These are phyloP conservation scores for Sycophaga agraensis DNA, from an alignment of 1,140 invertebrate genomes.

Conservation along the genomic window DNA sequence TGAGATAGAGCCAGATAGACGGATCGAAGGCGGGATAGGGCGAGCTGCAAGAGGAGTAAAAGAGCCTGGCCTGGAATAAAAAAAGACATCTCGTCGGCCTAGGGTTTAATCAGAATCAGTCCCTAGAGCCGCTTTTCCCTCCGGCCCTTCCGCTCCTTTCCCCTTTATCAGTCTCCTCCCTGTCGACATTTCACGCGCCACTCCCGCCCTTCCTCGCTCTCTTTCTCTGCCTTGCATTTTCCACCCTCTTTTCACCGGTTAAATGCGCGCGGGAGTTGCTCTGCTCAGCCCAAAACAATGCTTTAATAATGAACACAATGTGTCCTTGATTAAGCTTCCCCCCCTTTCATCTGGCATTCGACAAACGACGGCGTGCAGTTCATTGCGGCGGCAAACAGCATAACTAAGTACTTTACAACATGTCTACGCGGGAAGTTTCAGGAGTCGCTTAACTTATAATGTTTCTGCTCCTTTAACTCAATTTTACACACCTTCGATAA, in stretches of 20 bases:
- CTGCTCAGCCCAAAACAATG: slow-evolving; percentile 37
- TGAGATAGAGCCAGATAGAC: not conserved
- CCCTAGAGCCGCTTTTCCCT: slow-evolving; percentile 29
- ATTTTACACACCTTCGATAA: too few relatives aligned
- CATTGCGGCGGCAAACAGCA: too few relatives aligned
- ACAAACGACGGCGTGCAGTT: too few relatives aligned
- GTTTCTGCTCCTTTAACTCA: too few relatives aligned
- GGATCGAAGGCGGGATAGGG: not conserved
- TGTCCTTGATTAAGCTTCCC: slow-evolving; percentile 38
- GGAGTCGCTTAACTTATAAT: too few relatives aligned
- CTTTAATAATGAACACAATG: slow-evolving; percentile 43
- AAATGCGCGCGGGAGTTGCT: not conserved
- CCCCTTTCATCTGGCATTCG: slow-evolving; percentile 16
- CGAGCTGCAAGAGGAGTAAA: slow-evolving; percentile 12
- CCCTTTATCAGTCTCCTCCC: slow-evolving; percentile 28
- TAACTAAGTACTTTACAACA: too few relatives aligned
- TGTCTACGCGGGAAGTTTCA: too few relatives aligned
- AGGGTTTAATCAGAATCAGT: slow-evolving; percentile 48
- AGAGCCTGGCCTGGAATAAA: not conserved
- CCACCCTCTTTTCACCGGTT: not conserved
- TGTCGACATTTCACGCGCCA: slow-evolving; percentile 24
- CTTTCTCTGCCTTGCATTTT: slow-evolving; percentile 6
- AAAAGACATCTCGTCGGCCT: slow-evolving; percentile 9
- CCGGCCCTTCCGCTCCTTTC: slow-evolving; percentile 25
- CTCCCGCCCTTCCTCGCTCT: not conserved